Percentiles rank a stretch among this genome's conserved stretches.
These are phyloP conservation scores for Oeneis ivallda DNA, from an alignment of 2,888 invertebrate genomes.

Conservation along the genomic window DNA sequence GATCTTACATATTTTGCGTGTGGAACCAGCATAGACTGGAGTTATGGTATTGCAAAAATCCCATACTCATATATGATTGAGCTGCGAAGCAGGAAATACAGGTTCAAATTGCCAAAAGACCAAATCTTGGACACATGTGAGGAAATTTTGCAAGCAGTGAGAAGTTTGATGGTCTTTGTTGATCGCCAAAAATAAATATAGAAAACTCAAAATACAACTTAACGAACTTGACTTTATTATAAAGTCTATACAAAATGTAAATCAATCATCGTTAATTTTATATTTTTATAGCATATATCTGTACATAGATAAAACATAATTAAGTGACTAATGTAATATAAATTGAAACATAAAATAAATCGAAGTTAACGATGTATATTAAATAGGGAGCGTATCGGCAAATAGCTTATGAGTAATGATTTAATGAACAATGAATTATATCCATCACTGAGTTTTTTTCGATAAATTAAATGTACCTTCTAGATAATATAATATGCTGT, in stretches of 20 bases:
- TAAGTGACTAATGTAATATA: background rate
- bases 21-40: constrained; percentile 75
- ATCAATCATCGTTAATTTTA: background rate
- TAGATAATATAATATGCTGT: too few species aligned
- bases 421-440: too few species aligned
- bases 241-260: background rate
- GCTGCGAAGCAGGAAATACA: constrained; percentile 62
- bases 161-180: constrained; percentile 64
- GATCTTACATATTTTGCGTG: constrained; percentile 71
- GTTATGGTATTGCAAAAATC: constrained; percentile 69
- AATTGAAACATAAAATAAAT: background rate
- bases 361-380: too few species aligned
- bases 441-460: too few species aligned
- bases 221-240: background rate
- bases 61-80: constrained; percentile 75
- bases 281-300: background rate
- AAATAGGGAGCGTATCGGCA: too few species aligned
- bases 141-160: constrained; percentile 65
- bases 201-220: too few species aligned
- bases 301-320: background rate
- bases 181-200: constrained; percentile 43
- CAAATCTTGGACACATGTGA: constrained; percentile 65
- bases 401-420: too few species aligned
- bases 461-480: too few species aligned
- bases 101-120: constrained; percentile 63